These are phyloP conservation scores for Pristionchus pacificus DNA, from an alignment of 1,140 invertebrate genomes.

Conservation along the genomic window DNA sequence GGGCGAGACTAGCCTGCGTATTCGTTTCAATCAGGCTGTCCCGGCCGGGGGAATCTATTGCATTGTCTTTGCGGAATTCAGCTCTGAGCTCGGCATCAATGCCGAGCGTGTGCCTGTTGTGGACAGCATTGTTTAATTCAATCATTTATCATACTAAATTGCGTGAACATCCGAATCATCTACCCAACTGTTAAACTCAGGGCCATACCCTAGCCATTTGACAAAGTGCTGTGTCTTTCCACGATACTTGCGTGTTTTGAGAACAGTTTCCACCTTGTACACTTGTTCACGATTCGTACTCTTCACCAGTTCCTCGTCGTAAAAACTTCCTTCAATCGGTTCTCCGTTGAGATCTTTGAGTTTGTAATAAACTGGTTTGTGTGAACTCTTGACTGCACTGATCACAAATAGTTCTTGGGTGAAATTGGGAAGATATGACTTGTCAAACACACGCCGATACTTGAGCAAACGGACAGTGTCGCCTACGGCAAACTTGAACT, in stretches of 20 bases:
- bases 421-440: neutral
- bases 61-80: neutral
- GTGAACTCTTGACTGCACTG: neutral
- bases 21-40: neutral
- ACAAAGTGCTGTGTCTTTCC: neutral
- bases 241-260: neutral
- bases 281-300: neutral
- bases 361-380: neutral
- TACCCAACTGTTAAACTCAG: neutral
- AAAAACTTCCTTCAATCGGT: neutral
- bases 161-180: neutral
- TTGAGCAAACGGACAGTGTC: constrained; percentile 1
- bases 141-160: neutral
- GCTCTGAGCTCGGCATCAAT: neutral
- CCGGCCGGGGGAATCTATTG: neutral
- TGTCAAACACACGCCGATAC: neutral
- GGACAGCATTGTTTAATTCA: neutral
- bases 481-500: neutral
- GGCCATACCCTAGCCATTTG: neutral
- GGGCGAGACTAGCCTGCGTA: neutral
- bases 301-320: neutral
- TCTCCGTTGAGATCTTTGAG: neutral
- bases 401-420: constrained; percentile 3
- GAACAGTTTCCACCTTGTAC: neutral
- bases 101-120: neutral